phyloP scores from a whole-genome alignment of 30 jellyfish, hydroid and myxozoan species.

The Pseudorhiza aurosa region DNA sequence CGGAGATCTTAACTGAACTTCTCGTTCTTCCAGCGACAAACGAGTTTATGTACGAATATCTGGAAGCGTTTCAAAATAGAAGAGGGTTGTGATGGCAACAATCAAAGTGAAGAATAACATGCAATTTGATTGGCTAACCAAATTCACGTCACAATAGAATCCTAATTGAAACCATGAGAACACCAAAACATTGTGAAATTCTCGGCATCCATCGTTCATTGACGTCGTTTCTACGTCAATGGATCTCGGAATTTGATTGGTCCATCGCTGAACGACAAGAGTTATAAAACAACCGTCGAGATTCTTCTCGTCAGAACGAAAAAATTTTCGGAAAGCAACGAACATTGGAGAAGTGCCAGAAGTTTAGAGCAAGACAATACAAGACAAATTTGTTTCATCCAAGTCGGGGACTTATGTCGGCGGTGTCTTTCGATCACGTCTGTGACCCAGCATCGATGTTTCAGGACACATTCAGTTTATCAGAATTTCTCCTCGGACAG shows the following conservation, averaged over 20 bases:
- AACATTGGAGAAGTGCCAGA: not conserved
- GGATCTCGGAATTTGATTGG: conserved; percentile 34
- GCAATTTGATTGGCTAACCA: conserved; percentile 39
- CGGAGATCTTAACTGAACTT: no score
- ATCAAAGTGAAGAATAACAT: conserved; percentile 32
- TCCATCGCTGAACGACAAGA: conserved; percentile 52
- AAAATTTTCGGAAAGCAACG: not conserved
- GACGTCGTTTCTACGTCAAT: conserved; percentile 17
- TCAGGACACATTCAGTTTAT: conserved; percentile 62
- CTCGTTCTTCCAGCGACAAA: conserved; percentile 6
- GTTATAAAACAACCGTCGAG: conserved; percentile 67
- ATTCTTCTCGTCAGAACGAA: conserved; percentile 24
- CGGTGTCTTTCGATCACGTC: conserved; percentile 52
- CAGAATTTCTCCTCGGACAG: conserved; percentile 66
- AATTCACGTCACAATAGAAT: conserved; percentile 38
- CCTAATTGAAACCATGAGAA: not conserved
- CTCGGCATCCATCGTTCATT: conserved; percentile 1
- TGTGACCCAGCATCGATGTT: conserved; percentile 69
- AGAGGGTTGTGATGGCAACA: conserved; percentile 33
- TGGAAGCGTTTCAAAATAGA: conserved; percentile 15
- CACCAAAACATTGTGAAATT: conserved; percentile 30
- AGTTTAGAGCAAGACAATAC: not conserved
- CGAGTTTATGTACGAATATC: conserved; percentile 29
- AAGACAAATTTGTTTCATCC: no score
- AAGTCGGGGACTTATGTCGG: no score